phyloP scores from a whole-genome alignment of 2,113 vertebrate species.

The Heloderma charlesbogerti region DNA sequence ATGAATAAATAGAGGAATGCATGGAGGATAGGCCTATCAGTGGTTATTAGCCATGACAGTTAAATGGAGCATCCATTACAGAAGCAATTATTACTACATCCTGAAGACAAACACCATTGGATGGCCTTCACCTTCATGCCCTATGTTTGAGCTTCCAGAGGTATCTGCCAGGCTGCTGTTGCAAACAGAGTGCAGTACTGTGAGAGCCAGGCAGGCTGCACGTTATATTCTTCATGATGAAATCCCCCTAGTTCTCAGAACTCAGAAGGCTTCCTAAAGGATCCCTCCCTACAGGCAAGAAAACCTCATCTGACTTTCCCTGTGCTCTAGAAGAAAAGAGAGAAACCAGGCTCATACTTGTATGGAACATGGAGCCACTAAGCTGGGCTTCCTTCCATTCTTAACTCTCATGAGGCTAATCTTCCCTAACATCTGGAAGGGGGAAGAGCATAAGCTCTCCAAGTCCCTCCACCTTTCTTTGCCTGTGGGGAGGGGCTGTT shows the following conservation, averaged over 20 bases:
- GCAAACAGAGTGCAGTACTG: not conserved
- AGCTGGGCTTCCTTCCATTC: not conserved
- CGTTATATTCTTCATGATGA: not conserved
- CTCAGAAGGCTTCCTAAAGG: not conserved
- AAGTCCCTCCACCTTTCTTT: not conserved
- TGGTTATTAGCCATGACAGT: not conserved
- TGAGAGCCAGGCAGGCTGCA: not conserved
- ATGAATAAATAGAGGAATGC: not conserved
- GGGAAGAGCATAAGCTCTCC: not conserved
- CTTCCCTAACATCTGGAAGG: not conserved
- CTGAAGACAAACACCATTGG: not conserved
- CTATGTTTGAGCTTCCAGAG: not conserved
- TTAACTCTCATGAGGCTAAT: not conserved
- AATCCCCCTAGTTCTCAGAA: not conserved
- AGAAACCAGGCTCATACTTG: not conserved
- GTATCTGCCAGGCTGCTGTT: not conserved
- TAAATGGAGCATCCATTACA: not conserved
- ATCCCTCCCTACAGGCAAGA: not conserved
- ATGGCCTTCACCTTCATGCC: not conserved
- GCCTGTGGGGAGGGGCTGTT: not conserved
- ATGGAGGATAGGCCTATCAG: not conserved
- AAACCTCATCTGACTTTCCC: not conserved
- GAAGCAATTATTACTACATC: not conserved
- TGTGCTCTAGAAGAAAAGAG: not conserved
- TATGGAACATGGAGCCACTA: not conserved